These are phyloP conservation scores for Lasioglossum marginatum DNA, from an alignment of 2,888 invertebrate species.

Conservation along the genomic window DNA sequence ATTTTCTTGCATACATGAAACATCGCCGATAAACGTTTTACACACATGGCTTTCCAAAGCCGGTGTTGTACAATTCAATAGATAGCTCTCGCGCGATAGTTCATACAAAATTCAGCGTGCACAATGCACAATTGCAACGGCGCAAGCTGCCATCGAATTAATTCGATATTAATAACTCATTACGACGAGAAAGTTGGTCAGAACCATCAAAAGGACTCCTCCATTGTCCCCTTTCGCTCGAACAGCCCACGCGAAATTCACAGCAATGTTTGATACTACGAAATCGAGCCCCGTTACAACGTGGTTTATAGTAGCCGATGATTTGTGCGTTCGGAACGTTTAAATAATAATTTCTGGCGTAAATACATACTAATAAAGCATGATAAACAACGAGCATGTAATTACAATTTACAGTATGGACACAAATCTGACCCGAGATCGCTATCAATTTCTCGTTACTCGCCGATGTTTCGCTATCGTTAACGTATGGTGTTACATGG, in stretches of 20 bases:
- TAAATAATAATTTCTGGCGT: constrained; percentile 14
- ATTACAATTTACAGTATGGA: constrained; percentile 31
- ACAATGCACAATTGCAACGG: neutral
- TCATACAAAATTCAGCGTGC: neutral
- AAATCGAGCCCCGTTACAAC: neutral
- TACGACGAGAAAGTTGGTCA: neutral
- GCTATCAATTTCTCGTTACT: constrained; percentile 37
- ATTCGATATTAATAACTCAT: neutral
- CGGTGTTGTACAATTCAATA: neutral
- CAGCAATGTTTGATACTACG: neutral
- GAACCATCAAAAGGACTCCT: neutral
- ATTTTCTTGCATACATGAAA: neutral
- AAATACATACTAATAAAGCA: constrained; percentile 36
- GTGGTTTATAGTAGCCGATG: constrained; percentile 15
- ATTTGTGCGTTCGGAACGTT: constrained; percentile 10
- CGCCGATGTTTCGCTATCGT: neutral
- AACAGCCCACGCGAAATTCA: neutral
- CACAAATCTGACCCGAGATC: neutral
- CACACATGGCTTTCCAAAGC: neutral
- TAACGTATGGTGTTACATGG: neutral
- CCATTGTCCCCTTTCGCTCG: no score
- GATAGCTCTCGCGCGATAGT: neutral
- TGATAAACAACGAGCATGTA: neutral
- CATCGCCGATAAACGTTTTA: neutral
- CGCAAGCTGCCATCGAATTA: neutral